Percentiles rank a stretch among this genome's conserved stretches.
phyloP scores from a whole-genome alignment of 53 echinoderm and acorn worm species.

The Antedon mediterranea region DNA sequence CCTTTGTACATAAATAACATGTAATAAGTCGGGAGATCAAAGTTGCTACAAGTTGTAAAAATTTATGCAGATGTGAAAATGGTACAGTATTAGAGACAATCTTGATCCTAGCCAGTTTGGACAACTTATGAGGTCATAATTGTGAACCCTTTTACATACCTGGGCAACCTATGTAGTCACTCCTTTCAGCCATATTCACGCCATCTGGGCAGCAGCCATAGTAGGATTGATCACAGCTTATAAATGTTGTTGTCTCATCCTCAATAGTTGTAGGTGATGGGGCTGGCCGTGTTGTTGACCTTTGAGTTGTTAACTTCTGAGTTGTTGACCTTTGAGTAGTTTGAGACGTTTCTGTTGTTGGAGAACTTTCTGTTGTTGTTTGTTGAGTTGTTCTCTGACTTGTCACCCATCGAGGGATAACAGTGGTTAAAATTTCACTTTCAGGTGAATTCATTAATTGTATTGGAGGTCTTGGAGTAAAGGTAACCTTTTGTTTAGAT shows the following conservation, averaged over 20 bases:
- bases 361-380: too few relatives aligned
- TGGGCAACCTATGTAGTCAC: slow-evolving; percentile 24
- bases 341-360: not conserved
- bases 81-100: too few relatives aligned
- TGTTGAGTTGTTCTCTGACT: too few relatives aligned
- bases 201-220: slow-evolving; percentile 71
- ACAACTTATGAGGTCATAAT: too few relatives aligned
- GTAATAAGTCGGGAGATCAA: too few relatives aligned
- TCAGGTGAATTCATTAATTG: not conserved
- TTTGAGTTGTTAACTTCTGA: not conserved
- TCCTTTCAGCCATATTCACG: slow-evolving; percentile 8
- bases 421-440: too few relatives aligned
- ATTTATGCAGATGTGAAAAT: too few relatives aligned
- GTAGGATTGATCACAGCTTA: slow-evolving; percentile 16
- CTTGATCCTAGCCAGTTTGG: too few relatives aligned
- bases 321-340: too few relatives aligned
- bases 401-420: too few relatives aligned
- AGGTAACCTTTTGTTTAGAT: not conserved
- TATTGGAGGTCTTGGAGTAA: not conserved
- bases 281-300: not conserved
- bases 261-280: not conserved
- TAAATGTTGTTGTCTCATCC: not conserved
- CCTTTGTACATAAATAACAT: too few relatives aligned
- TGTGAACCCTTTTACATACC: slow-evolving; percentile 10
- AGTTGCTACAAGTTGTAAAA: too few relatives aligned